Evolutionary conservation across 2,113 vertebrate species (phyloP).

Genomic region (Spilogale gracilis): DNA sequence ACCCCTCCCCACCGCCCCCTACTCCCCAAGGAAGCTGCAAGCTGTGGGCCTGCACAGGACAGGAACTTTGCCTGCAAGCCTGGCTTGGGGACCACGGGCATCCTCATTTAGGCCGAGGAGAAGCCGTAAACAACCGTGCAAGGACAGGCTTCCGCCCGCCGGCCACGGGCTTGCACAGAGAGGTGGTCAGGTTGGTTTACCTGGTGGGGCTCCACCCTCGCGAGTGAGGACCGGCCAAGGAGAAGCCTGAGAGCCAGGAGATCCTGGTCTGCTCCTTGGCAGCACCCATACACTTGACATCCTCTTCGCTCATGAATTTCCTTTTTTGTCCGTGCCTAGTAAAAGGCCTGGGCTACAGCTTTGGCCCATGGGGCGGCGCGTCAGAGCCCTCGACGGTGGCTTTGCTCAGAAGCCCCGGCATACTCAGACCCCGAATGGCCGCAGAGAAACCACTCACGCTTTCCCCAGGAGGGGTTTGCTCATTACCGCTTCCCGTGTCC

Average conservation of each 20-base stretch:
- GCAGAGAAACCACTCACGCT: conserved; percentile 23
- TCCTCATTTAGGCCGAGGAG: neutral
- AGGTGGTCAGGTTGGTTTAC: neutral
- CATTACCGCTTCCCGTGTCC: neutral
- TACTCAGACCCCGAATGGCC: conserved; percentile 1
- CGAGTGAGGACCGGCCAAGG: neutral
- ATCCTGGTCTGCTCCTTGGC: conserved; percentile 70
- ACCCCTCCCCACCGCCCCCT: rapidly evolving
- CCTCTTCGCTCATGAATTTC: conserved; percentile 62
- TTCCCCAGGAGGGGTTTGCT: neutral
- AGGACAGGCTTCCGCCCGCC: neutral
- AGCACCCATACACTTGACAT: conserved; percentile 3
- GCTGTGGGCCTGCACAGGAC: neutral
- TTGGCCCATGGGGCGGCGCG: conserved; percentile 22
- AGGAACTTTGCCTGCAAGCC: neutral
- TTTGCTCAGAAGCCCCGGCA: conserved; percentile 59
- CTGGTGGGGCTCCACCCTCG: neutral
- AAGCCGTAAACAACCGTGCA: neutral
- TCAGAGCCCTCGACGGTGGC: conserved; percentile 64
- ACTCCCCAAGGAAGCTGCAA: neutral
- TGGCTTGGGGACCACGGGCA: rapidly evolving
- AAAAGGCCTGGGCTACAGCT: neutral
- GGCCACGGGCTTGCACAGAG: neutral
- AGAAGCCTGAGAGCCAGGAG: neutral
- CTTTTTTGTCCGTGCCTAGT: conserved; percentile 58